Conservation (phyloP, 2,888 invertebrate genomes). For the Saturnia pavonia region DNA sequence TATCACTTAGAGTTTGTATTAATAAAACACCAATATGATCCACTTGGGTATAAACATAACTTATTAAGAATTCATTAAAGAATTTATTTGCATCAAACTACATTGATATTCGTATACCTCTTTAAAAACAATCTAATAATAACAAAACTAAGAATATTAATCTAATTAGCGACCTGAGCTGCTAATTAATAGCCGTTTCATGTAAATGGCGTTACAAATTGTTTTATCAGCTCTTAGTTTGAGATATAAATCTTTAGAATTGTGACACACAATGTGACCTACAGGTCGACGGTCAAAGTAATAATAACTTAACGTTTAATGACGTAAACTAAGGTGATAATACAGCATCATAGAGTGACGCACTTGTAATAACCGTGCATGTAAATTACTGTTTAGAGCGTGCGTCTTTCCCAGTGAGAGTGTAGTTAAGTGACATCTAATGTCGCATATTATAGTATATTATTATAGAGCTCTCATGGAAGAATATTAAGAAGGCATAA, state of each 20-base stretch:
- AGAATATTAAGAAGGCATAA: neutral
- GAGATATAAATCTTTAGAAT: constrained; percentile 8
- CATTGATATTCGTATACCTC: neutral
- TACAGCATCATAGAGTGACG: constrained; percentile 34
- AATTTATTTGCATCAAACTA: neutral
- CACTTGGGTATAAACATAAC: neutral
- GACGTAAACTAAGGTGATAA: constrained; percentile 16
- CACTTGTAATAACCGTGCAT: constrained; percentile 36
- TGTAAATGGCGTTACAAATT: constrained; percentile 15
- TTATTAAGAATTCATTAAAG: neutral
- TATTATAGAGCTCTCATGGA: neutral
- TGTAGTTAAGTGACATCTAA: constrained; percentile 6
- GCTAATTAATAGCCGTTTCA: constrained; percentile 17
- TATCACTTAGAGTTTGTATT: neutral
- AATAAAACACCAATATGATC: neutral
- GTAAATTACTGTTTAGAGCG: constrained; percentile 35
- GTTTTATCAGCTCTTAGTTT: constrained; percentile 6
- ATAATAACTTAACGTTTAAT: constrained; percentile 20
- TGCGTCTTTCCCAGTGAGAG: constrained; percentile 16
- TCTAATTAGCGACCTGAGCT: constrained; percentile 13
- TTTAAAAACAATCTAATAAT: constrained; percentile 10
- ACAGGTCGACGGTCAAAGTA: constrained; percentile 12
- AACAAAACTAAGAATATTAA: constrained; percentile 10
- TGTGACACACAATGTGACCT: constrained; percentile 9
- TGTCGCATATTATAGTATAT: constrained; percentile 2